Conservation (phyloP, 64 coral and sea anemone genomes). For the Dendrophyllia cribrosa region DNA sequence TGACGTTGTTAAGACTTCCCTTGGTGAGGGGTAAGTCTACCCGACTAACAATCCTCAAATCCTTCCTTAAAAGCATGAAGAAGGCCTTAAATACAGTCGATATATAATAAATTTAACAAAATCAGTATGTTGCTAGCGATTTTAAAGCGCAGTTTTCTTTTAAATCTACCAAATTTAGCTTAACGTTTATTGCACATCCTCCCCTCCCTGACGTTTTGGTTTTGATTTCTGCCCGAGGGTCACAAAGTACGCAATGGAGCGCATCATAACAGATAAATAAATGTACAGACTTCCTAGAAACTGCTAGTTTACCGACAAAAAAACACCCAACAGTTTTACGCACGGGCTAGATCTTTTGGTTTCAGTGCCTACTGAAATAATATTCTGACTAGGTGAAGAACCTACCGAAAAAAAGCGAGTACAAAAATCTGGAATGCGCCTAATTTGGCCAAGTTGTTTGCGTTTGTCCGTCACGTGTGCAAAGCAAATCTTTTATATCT, state of each 20-base stretch:
- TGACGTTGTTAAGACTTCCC: conserved; percentile 33
- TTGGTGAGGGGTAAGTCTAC: conserved; percentile 4
- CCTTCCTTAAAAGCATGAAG: background rate
- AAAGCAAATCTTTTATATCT: background rate
- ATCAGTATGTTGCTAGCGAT: background rate
- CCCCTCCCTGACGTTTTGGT: background rate
- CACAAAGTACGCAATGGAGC: background rate
- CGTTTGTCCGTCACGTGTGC: background rate
- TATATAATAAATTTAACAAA: background rate
- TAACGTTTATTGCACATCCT: background rate
- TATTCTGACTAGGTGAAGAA: too few relatives aligned
- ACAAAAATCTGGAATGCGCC: too few relatives aligned
- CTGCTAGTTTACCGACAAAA: background rate
- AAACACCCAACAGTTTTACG: background rate
- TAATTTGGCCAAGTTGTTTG: background rate
- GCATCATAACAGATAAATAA: conserved; percentile 37
- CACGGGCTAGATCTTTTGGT: conserved; percentile 8
- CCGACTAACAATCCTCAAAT: background rate
- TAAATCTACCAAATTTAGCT: background rate
- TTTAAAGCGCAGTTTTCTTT: background rate
- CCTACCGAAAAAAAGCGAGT: too few relatives aligned
- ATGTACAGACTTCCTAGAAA: conserved; percentile 40
- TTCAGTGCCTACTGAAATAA: background rate
- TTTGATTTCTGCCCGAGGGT: background rate
- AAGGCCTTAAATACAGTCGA: background rate